Conservation (phyloP, 2,888 invertebrate species). For the Oscheius myriophilus region DNA sequence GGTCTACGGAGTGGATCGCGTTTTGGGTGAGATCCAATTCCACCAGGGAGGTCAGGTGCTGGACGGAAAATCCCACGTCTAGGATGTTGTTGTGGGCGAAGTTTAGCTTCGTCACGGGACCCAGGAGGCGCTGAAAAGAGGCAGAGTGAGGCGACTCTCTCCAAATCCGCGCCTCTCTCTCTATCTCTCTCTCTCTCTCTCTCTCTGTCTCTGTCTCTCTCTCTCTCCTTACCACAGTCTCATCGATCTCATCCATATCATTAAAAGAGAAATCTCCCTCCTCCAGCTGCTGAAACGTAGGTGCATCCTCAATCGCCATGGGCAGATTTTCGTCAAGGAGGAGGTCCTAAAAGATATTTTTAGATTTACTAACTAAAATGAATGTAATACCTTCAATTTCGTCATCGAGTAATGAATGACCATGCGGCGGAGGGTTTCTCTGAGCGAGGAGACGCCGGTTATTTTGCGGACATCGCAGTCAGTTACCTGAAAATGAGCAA, state of each 20-base stretch:
- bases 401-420: constrained; percentile 79
- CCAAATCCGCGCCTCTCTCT: not conserved
- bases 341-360: constrained; percentile 78
- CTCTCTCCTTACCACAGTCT: constrained; percentile 78
- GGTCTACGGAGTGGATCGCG: constrained; percentile 77
- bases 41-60: constrained; percentile 82
- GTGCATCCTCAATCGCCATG: constrained; percentile 51
- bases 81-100: constrained; percentile 82
- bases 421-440: constrained; percentile 78
- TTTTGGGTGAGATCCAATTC: constrained; percentile 84
- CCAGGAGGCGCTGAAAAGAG: constrained; percentile 72
- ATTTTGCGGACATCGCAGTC: constrained; percentile 70
- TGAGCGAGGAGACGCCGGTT: constrained; percentile 70
- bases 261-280: constrained; percentile 84
- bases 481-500: constrained; percentile 65
- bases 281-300: constrained; percentile 73
- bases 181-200: no score
- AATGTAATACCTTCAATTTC: constrained; percentile 34
- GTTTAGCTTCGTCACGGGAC: constrained; percentile 74
- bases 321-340: constrained; percentile 78
- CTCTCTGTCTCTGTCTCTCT: no score
- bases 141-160: no score
- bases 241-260: constrained; percentile 82
- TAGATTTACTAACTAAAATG: not conserved
- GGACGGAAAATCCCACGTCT: constrained; percentile 80